Percentiles rank a stretch among this genome's conserved stretches.
Conservation (phyloP, 2,797 vertebrate species). For the Sebastes aleutianus region DNA sequence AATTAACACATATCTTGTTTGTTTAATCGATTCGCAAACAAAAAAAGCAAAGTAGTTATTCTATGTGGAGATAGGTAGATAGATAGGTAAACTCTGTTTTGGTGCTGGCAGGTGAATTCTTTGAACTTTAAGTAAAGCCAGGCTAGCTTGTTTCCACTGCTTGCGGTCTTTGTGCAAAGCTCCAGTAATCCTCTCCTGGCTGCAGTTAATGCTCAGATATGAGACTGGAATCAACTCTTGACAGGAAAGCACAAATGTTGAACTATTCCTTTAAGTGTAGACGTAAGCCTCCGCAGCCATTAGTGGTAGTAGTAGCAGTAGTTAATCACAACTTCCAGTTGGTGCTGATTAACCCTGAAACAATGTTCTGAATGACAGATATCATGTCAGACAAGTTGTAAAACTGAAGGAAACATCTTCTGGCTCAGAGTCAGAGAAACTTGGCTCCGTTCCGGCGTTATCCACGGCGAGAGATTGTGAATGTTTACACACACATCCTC, state of each 20-base stretch:
- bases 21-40: not conserved
- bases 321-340: not conserved
- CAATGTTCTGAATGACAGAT: slow-evolving; percentile 28
- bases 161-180: not conserved
- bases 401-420: slow-evolving; percentile 12
- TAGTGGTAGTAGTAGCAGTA: too few species aligned
- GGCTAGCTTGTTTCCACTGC: not conserved
- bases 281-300: not conserved
- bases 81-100: not conserved
- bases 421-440: slow-evolving; percentile 15
- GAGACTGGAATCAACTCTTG: not conserved
- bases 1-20: not conserved
- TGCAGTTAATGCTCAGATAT: not conserved
- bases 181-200: not conserved
- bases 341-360: not conserved
- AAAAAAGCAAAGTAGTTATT: not conserved
- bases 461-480: slow-evolving; percentile 42
- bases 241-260: not conserved
- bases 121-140: not conserved
- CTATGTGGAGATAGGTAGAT: not conserved
- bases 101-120: not conserved
- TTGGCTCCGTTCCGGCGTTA: slow-evolving; percentile 33
- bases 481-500: slow-evolving; percentile 76
- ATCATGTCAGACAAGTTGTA: not conserved
- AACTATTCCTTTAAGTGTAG: not conserved